Evolutionary conservation across 1,140 invertebrate species (phyloP).

Genomic region (Mylabris phalerata): DNA sequence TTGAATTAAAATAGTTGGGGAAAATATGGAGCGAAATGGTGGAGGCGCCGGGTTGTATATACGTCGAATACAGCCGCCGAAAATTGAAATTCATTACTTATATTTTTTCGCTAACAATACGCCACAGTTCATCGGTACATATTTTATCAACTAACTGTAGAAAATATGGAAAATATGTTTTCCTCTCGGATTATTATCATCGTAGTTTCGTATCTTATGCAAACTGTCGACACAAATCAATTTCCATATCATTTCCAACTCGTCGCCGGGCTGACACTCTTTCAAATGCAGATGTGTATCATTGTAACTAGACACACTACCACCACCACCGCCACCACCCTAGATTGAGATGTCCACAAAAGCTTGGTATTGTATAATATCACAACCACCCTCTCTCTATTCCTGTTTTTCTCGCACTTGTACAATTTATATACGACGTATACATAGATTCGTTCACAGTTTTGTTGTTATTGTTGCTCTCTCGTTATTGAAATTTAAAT

Average conservation of each 20-base stretch:
- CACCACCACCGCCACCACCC: conserved; percentile 15
- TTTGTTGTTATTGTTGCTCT: neutral
- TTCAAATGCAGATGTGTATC: conserved; percentile 36
- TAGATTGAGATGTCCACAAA: conserved; percentile 35
- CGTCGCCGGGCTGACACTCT: conserved; percentile 29
- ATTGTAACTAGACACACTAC: conserved; percentile 32
- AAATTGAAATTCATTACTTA: no score
- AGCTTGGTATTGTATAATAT: conserved; percentile 18
- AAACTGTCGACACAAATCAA: conserved; percentile 30
- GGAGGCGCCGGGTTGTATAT: no score
- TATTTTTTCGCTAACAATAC: no score
- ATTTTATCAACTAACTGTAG: no score
- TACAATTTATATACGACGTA: conserved; percentile 2
- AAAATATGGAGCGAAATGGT: no score
- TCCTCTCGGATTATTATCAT: no score
- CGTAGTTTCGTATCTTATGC: conserved; percentile 1
- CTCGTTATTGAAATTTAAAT: neutral
- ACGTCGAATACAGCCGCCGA: no score
- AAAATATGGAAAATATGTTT: no score
- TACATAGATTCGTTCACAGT: neutral
- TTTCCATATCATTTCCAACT: conserved; percentile 35
- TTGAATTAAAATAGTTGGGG: no score
- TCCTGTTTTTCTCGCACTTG: neutral
- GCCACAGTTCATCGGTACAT: no score
- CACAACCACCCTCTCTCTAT: conserved; percentile 10